Evolutionary conservation across 1,140 invertebrate genomes (phyloP).

Genomic region (Littorina saxatilis): DNA sequence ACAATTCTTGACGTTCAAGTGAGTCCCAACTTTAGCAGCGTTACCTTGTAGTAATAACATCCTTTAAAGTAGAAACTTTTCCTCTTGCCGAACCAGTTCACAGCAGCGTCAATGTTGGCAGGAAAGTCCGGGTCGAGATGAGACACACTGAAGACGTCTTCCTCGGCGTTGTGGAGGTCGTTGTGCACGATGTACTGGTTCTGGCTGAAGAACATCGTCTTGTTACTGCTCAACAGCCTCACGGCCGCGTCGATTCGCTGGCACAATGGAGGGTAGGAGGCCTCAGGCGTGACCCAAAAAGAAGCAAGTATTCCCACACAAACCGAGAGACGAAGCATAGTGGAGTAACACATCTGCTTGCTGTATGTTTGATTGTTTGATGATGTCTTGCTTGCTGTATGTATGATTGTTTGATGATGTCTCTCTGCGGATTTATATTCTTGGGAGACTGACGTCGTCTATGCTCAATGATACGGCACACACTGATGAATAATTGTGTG

Average conservation of each 20-base stretch:
- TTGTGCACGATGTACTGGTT: conserved; percentile 1
- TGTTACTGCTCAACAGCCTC: conserved; percentile 21
- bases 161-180: conserved; percentile 10
- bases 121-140: background rate
- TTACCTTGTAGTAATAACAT: conserved; percentile 26
- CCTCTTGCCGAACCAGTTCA: background rate
- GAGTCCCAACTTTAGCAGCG: no score
- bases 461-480: no score
- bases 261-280: background rate
- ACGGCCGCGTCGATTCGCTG: conserved; percentile 25
- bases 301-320: background rate
- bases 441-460: no score
- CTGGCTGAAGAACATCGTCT: conserved; percentile 25
- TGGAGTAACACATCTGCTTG: background rate
- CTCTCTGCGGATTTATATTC: no score
- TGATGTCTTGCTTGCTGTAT: background rate
- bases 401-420: no score
- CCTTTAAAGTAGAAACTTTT: conserved; percentile 30
- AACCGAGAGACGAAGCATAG: background rate
- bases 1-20: no score
- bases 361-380: background rate
- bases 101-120: conserved; percentile 5
- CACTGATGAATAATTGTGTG: no score
- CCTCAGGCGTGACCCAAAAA: background rate
- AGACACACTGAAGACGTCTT: background rate